Evolutionary conservation across 2,888 invertebrate species (phyloP), one percentile per base, ranked within the genome.

Genomic region (Drosophila vallismaia): DNA sequence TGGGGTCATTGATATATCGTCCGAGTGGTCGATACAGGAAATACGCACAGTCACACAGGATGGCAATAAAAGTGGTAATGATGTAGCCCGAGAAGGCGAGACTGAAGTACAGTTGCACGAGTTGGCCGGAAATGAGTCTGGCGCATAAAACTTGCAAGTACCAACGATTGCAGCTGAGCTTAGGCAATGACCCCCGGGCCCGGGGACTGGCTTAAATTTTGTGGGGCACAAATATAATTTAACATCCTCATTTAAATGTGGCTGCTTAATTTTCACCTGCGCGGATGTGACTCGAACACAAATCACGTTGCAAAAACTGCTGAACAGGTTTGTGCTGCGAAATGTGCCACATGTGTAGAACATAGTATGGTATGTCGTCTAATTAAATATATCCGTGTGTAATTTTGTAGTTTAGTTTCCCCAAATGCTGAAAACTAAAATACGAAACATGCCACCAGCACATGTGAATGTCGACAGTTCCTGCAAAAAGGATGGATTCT

Each of bases 311-410:
- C 62, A 64, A 36, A 36, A 49, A 45, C 53, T 31, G 29, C 42
- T 6, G 33, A 29, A 12, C 26, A 31, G 33, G 14, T 31, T 28
- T 24, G 24, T 12, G 40, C n/a, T 8, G 4, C 10, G 26, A 24
- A 14, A 44, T 42, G 12, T 31, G 51, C 36, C 59, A 42, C 40
- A 46, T 74, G 70, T 81, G 79, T 75, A 69, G 75, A 85, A 73
- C 79, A 74, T 71, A 60, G 67, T 75, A 64, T 67, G 79, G 66
- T 57, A 73, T 74, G 74, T 50, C 71, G 73, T 80, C 86, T 88
- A 86, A 84, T 88, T 84, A 84, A 86, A 83, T 88, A 76, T 72
- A 86, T 79, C 72, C 88, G 80, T 59, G 69, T 82, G 75, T 75
- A 74, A 64, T 73, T 75, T 75, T 72, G 77, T 74, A 77, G 83